Conservation (phyloP, 2,888 invertebrate species). For the Drosophila putrida region DNA sequence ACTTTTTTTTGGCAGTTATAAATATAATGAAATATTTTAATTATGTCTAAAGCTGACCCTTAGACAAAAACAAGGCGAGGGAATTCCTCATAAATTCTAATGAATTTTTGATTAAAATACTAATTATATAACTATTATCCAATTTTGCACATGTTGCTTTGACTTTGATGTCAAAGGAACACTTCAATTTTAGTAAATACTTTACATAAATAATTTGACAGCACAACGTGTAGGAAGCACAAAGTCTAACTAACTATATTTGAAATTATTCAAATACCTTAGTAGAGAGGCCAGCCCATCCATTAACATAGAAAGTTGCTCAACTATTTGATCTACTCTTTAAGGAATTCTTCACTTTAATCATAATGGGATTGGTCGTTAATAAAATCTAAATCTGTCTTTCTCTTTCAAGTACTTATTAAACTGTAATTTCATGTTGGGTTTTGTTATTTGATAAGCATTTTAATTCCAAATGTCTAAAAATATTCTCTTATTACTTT, state of each 20-base stretch:
- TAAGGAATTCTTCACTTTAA: not conserved
- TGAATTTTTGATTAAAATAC: slow-evolving; percentile 3
- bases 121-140: not conserved
- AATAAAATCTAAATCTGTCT: not conserved
- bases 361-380: not conserved
- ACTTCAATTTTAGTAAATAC: not conserved
- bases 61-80: not conserved
- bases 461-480: not conserved
- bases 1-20: slow-evolving; percentile 27
- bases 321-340: not conserved
- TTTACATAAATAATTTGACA: not conserved
- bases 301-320: not conserved
- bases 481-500: not conserved
- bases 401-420: not conserved
- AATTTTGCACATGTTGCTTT: not conserved
- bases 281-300: not conserved
- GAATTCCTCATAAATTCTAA: not conserved
- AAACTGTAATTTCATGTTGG: slow-evolving; percentile 2
- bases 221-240: not conserved
- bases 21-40: slow-evolving; percentile 61
- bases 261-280: not conserved
- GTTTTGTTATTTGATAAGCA: slow-evolving; percentile 17
- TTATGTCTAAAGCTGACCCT: slow-evolving; percentile 49
- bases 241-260: no score
- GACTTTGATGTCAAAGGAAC: not conserved